Evolutionary conservation across 2,888 invertebrate species (phyloP), one percentile per base, ranked within the genome.

Genomic region (Dynastes hyllus): DNA sequence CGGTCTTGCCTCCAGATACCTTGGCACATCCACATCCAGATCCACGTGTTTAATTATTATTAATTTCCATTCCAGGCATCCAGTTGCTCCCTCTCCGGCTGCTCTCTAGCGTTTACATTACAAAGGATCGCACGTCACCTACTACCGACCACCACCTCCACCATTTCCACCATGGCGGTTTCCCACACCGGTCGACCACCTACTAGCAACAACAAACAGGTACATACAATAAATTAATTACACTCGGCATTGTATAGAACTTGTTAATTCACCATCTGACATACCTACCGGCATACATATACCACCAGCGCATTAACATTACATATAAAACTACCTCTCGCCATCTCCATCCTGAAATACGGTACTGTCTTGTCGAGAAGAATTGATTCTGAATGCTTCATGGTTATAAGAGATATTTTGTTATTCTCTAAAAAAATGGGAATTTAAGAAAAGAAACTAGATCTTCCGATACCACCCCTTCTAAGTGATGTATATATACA

Each of bases 141-240:
- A 11, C 29, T 11, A 8, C 32, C 9, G 27, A 63, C 61, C 61
- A 22, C 61, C 61, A 27, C 11, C 61, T 27, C 61, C 61, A 61
- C 27, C 27, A 58, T 16, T 2, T 13, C 27, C 22, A 2, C 58
- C 58, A 22, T 16, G 16, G 58, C 22, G n/a, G 22, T 3, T n/a
- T 9, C 11, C n/a, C 51, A 51, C 51, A 11, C 11, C 51, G n/a
- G 51, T n/a, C 51, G n/a, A n/a, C 51, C 51, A 51, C 51, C 51
- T 51, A 8, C 13, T 51, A 65, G 5, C 22, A 79, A 76, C 79
- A 76, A 69, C 76, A 79, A 79, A 63, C 79, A 79, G 76, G 79
- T 79, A 79, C 79, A 79, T 22, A 79, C 79, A 76, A 79, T 79
- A 79, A 79, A 79, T 79, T 79, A 79, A 79, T 79, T 79, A 79